Base-by-base conservation (phyloP, 2,113 vertebrate genomes). In the Chamaea fasciata region DNA sequence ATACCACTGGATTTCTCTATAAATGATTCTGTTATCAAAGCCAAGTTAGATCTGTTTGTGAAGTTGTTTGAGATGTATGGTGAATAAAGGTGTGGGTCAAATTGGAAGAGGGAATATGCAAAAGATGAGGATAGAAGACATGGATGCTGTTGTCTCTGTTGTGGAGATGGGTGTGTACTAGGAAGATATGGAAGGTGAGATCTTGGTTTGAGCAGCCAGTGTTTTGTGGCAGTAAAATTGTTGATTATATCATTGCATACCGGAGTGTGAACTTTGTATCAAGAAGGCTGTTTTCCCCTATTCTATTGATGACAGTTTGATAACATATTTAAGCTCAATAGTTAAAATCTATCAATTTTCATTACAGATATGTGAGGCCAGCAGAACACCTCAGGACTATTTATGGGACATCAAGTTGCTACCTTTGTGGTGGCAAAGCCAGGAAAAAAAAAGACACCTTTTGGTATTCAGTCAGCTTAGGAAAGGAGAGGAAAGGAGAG, bases 1-100 rank as follows among this genome's bases (percentile, higher is more conserved):
- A 87, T 93, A 84, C 76, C 75, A 79, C 60, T 79, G 64, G 86
- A 70, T 87, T 88, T 92, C n/a, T 93, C 85, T 76, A 22, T 27
- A 81, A 44, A 57, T 41, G 9, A 17, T 27, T 91, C 50, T 94
- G 53, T 53, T 75, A 12, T 53, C 52, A 35, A 68, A 82, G 18
- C 23, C 28, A 42, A 9, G 18, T 71, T 82, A 65, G 39, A 69
- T 47, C 39, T 75, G 41, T 90, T 62, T n/a, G 39, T 86, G 30
- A 67, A 35, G 39, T 39, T 85, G 33, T 75, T 89, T 67, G 65
- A 91, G 33, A 47, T n/a, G 13, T 35, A 1, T 57, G n/a, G n/a
- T 22, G 27, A 75, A 60, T 74, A 83, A 65, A 62, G 35, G 23
- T 74, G 31, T 46, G 59, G 12, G 37, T 53, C 37, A 39, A 6